Evolutionary conservation across 2,888 invertebrate species (phyloP), one percentile per base, ranked within the genome.

Genomic region (Diachrysia chrysitis): DNA sequence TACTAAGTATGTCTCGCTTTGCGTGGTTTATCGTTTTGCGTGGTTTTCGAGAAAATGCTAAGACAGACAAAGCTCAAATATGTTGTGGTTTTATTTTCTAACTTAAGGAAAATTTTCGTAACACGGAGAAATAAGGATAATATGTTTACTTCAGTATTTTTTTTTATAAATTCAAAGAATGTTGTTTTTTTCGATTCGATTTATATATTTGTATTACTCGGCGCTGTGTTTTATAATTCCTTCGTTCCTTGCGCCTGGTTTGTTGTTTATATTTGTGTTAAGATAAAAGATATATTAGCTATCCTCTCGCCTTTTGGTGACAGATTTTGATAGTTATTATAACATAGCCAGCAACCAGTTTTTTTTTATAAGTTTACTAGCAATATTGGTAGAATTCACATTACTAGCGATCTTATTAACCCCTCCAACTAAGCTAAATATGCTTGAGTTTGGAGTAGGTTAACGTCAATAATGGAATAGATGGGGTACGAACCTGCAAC

Each of bases 11-110:
- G 64, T 59, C 23, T 48, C 51, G n/a, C n/a, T n/a, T n/a, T n/a
- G n/a, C n/a, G n/a, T n/a, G 62, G 68, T 81, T 81, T 68, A 78
- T 70, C 79, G 69, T 77, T 75, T 77, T 67, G 71, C 65, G 68
- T 74, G 70, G 74, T 61, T 76, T 75, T 75, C 75, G 46, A 71
- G 69, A 73, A 81, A 78, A 74, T 66, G 81, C 79, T 74, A 73
- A 77, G 72, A 79, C 54, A 81, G 79, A 78, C 75, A 79, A 73
- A 78, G 69, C 69, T 60, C 65, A 61, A 74, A 71, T 76, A 76
- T 76, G 77, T 77, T 73, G 61, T 73, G 77, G 79, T 78, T 79
- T 81, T 71, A 75, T 81, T 79, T 70, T 66, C 69, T 63, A 69
- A 73, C 66, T 25, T 42, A 58, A 65, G 58, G 62, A 69, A 69